Percentiles rank a stretch among this genome's conserved stretches.
Evolutionary conservation across 2,797 vertebrate genomes (phyloP).

Genomic region (Mormyrops attenuatus): DNA sequence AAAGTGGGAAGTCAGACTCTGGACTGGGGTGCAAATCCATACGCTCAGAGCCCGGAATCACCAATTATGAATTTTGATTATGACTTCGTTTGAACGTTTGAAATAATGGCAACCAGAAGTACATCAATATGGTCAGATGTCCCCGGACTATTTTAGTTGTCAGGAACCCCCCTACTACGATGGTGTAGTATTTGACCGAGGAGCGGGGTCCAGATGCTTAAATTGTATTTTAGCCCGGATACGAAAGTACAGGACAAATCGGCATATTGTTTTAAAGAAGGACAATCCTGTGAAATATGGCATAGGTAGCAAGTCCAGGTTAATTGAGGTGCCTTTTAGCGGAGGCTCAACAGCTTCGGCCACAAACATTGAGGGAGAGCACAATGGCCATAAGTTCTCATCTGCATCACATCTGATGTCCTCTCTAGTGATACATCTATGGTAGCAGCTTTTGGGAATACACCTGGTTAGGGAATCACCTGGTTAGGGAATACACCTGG

Average conservation of each 20-base stretch:
- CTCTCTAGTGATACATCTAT: no score
- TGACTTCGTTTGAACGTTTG: not conserved
- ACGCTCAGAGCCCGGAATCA: not conserved
- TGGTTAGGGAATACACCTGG: no score
- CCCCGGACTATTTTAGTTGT: not conserved
- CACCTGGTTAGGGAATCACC: no score
- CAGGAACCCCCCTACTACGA: not conserved
- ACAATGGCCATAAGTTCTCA: no score
- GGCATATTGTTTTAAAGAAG: not conserved
- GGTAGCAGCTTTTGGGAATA: no score
- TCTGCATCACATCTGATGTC: not conserved
- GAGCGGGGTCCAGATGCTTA: not conserved
- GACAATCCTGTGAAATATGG: no score
- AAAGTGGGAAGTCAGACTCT: not conserved
- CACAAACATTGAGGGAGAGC: no score
- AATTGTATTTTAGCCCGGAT: not conserved
- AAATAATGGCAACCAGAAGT: not conserved
- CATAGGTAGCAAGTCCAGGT: no score
- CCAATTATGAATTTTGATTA: not conserved
- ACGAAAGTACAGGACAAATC: not conserved
- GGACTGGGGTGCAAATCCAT: not conserved
- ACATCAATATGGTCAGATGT: not conserved
- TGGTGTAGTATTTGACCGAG: not conserved
- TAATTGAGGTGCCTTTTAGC: no score
- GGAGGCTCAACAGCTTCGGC: no score